phyloP scores from a whole-genome alignment of 2,113 vertebrate species.

The Saccopteryx bilineata region DNA sequence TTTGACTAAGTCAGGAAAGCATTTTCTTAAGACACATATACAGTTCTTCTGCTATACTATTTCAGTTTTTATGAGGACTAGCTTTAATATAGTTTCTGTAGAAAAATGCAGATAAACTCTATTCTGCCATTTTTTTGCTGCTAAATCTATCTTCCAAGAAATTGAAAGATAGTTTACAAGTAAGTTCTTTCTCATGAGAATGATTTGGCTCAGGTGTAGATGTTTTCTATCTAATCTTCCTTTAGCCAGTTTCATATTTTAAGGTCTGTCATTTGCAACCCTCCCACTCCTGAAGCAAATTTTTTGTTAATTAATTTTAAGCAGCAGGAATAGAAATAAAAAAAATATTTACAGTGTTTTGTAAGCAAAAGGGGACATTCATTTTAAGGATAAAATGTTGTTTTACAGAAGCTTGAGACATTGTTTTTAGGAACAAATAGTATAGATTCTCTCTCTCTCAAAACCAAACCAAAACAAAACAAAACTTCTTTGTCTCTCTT shows the following conservation, averaged over 20 bases:
- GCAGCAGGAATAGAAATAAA: background rate
- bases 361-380: background rate
- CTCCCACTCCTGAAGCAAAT: background rate
- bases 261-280: background rate
- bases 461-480: background rate
- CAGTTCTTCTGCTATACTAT: background rate
- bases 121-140: background rate
- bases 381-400: background rate
- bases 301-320: slow-evolving; percentile 34
- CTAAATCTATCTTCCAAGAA: background rate
- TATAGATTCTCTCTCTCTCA: background rate
- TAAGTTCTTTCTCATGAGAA: background rate
- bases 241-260: background rate
- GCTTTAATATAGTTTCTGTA: background rate
- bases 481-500: background rate
- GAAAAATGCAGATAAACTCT: background rate
- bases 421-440: background rate
- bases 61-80: background rate
- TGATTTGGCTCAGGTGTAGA: background rate
- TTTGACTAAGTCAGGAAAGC: background rate
- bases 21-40: background rate
- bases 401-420: background rate
- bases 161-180: background rate
- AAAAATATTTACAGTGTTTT: background rate
- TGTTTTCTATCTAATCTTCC: background rate